Conservation (phyloP, 2,797 vertebrate species). For the Hypotaenidia philippensis region DNA sequence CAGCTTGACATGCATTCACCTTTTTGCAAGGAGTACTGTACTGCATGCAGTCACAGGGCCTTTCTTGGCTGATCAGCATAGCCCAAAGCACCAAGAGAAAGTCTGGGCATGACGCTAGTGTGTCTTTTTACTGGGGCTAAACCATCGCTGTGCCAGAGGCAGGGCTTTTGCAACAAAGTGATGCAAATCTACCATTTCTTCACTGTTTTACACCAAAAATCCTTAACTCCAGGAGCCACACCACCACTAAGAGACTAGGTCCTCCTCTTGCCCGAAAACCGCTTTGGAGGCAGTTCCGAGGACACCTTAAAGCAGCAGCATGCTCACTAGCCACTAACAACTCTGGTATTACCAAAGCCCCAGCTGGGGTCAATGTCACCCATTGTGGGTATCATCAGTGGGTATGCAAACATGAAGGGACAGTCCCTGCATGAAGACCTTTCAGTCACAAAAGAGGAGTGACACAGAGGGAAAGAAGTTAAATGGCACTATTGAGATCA, state of each 20-base stretch:
- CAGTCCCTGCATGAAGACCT: background rate
- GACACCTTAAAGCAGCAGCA: background rate
- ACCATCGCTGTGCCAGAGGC: background rate
- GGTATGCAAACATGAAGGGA: background rate
- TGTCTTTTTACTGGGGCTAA: background rate
- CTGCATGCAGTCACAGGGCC: background rate
- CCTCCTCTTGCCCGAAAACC: background rate
- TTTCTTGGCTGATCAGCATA: background rate
- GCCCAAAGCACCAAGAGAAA: background rate
- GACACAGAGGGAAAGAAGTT: background rate
- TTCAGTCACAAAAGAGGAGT: background rate
- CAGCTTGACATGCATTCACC: fast-evolving
- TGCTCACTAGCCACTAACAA: background rate
- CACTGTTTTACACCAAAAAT: background rate
- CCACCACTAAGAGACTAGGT: background rate
- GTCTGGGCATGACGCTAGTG: background rate
- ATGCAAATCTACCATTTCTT: background rate
- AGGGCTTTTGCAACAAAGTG: background rate
- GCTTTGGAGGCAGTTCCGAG: background rate
- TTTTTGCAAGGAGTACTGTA: background rate
- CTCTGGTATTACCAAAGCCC: background rate
- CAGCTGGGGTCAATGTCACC: background rate
- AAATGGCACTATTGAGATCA: background rate
- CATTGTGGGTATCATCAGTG: background rate
- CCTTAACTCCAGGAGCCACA: background rate